These are phyloP conservation scores for Scolopax mira DNA, from an alignment of 2,113 vertebrate genomes.

Conservation along the genomic window DNA sequence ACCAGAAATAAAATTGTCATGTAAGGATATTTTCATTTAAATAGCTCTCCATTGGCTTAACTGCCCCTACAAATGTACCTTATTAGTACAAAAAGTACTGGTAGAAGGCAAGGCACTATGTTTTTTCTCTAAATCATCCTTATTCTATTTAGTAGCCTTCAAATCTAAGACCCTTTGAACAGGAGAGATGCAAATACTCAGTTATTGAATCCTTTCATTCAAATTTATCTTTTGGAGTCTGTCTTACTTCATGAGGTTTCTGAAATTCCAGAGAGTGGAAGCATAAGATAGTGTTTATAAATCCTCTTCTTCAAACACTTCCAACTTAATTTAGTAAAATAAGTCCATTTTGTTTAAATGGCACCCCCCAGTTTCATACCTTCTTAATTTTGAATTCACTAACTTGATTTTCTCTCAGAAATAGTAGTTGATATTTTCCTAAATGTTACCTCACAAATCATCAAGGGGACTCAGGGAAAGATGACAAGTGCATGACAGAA, in stretches of 20 bases:
- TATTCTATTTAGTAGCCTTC: background rate
- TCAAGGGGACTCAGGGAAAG: background rate
- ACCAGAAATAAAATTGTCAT: background rate
- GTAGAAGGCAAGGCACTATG: background rate
- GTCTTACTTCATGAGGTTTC: background rate
- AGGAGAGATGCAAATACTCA: background rate
- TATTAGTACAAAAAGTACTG: background rate
- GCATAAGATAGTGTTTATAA: background rate
- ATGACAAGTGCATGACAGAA: background rate
- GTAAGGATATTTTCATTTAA: background rate
- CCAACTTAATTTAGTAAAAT: background rate
- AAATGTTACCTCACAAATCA: background rate
- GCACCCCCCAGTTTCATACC: background rate
- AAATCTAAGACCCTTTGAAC: background rate
- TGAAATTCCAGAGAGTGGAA: background rate
- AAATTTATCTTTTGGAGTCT: background rate
- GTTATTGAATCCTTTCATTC: background rate
- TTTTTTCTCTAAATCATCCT: background rate
- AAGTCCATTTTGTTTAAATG: background rate
- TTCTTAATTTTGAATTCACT: background rate
- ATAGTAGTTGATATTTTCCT: background rate
- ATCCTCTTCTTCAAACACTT: background rate
- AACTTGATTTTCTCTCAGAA: background rate
- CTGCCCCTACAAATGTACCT: background rate
- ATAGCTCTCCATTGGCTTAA: background rate